Evolutionary conservation across 2,888 invertebrate genomes (phyloP), one percentile per base, ranked within the genome.

Genomic region (Cosmopolites sordidus): DNA sequence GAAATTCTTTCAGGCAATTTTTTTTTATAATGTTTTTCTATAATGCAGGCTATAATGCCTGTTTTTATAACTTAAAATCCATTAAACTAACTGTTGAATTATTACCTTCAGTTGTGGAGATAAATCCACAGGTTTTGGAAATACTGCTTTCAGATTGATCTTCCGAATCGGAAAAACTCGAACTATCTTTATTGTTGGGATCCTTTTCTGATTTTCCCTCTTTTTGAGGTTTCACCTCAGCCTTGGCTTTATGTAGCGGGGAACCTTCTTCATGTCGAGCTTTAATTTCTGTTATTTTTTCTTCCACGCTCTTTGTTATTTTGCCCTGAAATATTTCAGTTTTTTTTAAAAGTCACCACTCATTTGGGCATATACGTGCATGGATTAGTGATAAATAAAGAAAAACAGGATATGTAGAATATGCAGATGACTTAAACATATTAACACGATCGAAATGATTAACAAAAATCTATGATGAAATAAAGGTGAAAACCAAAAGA

Each of bases 271-370:
- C 62, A 46, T 67, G 70, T 52, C 72, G 63, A 1, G 69, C 59
- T 62, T 86, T 85, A 51, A 83, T 83, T 64, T 82, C 82, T 8
- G 83, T 84, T 51, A 87, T 77, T 74, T 86, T 87, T 56, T 87
- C 87, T 68, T 88, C 87, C 43, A 88, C 86, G 30, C 86, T 87
- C 68, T 87, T 87, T 33, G 86, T 83, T 57, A 88, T 83, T 74
- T 87, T 86, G 43, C 83, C 86, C 70, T 73, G 51, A 3, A 22
- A 22, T 22, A 5, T 22, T 38, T 38, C 14, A 15, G 3, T 38
- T 38, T 3, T 38, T 38, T 38, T 9, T 15, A 38, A 14, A 38
- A 38, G 38, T 15, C 38, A 9, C n/a, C n/a, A n/a, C n/a, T n/a
- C n/a, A n/a, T n/a, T n/a, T n/a, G n/a, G n/a, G n/a, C n/a, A n/a